Conservation (phyloP, 92 coral and sea anemone species). For the Porites cylindrica region DNA sequence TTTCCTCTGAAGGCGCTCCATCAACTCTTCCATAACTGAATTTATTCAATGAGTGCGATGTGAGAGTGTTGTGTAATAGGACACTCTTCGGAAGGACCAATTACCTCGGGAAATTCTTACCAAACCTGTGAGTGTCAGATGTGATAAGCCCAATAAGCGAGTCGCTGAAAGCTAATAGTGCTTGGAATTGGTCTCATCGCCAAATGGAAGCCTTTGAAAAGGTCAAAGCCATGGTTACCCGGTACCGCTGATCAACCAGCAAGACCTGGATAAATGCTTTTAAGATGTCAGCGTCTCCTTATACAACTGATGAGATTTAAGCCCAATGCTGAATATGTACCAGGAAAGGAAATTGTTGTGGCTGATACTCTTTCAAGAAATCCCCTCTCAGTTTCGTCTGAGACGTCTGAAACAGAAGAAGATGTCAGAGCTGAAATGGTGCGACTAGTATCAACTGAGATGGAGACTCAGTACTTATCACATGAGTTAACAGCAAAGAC, state of each 20-base stretch:
- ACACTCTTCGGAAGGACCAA: slow-evolving; percentile 4
- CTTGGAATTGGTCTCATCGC: slow-evolving; percentile 7
- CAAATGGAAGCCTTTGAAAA: slow-evolving; percentile 28
- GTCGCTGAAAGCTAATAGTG: neutral
- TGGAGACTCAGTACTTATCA: too few species aligned
- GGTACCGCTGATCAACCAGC: slow-evolving; percentile 65
- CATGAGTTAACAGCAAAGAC: too few species aligned
- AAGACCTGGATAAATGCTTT: slow-evolving; percentile 49
- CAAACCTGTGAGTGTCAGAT: neutral
- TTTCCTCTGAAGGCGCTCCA: too few species aligned
- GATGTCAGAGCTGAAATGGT: slow-evolving; percentile 30
- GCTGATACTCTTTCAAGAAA: slow-evolving; percentile 70
- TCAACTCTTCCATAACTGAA: too few species aligned
- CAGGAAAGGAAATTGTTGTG: slow-evolving; percentile 62
- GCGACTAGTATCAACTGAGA: slow-evolving; percentile 49
- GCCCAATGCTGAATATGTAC: slow-evolving; percentile 52
- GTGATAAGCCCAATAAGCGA: neutral
- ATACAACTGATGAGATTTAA: slow-evolving; percentile 72
- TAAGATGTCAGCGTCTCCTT: slow-evolving; percentile 71
- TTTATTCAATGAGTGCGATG: too few species aligned
- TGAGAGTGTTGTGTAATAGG: too few species aligned
- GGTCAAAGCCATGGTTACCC: slow-evolving; percentile 25
- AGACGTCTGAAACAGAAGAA: slow-evolving; percentile 25
- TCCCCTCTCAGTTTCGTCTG: slow-evolving; percentile 22
- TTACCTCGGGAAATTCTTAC: slow-evolving; percentile 21